Evolutionary conservation across 1,140 invertebrate species (phyloP), one percentile per base, ranked within the genome.

Genomic region (Drosophila erecta): DNA sequence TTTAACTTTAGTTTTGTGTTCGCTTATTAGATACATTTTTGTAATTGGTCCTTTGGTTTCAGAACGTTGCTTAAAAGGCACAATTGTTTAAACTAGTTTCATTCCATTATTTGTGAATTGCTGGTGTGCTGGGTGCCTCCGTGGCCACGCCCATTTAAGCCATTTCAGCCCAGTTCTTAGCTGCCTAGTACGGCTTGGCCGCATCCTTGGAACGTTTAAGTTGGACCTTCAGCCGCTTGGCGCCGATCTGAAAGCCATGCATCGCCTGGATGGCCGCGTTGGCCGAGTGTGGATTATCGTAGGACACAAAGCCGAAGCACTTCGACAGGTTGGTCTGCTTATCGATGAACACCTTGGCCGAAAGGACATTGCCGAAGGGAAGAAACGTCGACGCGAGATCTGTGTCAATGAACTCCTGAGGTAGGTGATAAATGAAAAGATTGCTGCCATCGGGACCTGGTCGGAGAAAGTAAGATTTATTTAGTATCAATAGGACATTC

Each of bases 271-370:
- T 99, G 66, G 98, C 98, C 81, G 96, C 95, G 92, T 98, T 97
- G 55, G 98, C 98, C 90, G 97, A 98, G 76, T 96, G 93, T 56
- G 96, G 95, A 93, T 98, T 99, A 93, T 99, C 98, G 92, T 98
- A 99, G 70, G 98, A 99, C 56, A 99, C 98, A 94, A 99, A 99
- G 91, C 98, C 98, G 94, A 99, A 99, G 94, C 98, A 99, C 94
- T 99, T 99, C 92, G 98, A 99, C 83, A 98, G 95, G 93, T 99
- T 99, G 67, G 98, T 99, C 93, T 98, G 97, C 94, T 99, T 99
- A 94, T 99, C 98, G 94, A 99, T 98, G 94, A 99, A 99, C 93
- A 99, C 98, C 95, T 99, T 99, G 86, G 98, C 98, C 65, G 98
- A 99, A 90, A 99, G 95, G 87, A 99, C 97, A 92, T 96, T 97